Evolutionary conservation across 1,140 invertebrate genomes (phyloP), one percentile per base, ranked within the genome.

Genomic region (Philotrypesis tridentata): DNA sequence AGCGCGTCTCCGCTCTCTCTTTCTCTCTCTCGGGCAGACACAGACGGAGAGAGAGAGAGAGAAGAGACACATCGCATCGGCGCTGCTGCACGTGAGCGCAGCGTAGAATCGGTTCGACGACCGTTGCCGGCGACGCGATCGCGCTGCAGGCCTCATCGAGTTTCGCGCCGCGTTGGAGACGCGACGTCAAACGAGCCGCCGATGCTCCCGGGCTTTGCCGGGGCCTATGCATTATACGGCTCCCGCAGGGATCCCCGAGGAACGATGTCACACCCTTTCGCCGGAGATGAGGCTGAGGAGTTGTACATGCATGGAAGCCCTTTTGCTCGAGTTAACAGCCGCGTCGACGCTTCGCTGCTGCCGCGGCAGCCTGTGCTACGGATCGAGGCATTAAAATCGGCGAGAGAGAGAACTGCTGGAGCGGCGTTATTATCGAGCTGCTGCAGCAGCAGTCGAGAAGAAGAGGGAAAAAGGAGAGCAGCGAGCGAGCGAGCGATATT

Each of bases 271-370:
- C 33, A 67, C 67, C 74, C 67, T 82, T 81, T 79, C 77, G 70
- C 80, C 48, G 25, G 21, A 75, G 27, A 75, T 67, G 25, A 77
- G 65, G 27, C 43, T n/a, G 31, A 70, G 75, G 80, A 72, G 55
- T 37, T 75, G 70, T 31, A 80, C 76, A 83, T 84, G 77, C 81
- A 61, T 78, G 78, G 81, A 84, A 85, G 83, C 73, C 68, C 75
- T 75, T 77, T 74, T 40, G 70, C 78, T 79, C 65, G 70, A 14
- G 33, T 76, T 82, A 29, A 55, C 40, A 29, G 25, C 80, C 84
- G 83, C 82, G 55, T 55, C 48, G 48, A 55, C 48, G 48, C 23
- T 61, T n/a, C 29, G 60, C 14, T 31, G 61, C n/a, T n/a, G n/a
- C n/a, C n/a, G n/a, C n/a, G 61, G 67, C 65, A 79, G 78, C 31